phyloP scores from a whole-genome alignment of 2,797 vertebrate species.

The Muscicapa striata region DNA sequence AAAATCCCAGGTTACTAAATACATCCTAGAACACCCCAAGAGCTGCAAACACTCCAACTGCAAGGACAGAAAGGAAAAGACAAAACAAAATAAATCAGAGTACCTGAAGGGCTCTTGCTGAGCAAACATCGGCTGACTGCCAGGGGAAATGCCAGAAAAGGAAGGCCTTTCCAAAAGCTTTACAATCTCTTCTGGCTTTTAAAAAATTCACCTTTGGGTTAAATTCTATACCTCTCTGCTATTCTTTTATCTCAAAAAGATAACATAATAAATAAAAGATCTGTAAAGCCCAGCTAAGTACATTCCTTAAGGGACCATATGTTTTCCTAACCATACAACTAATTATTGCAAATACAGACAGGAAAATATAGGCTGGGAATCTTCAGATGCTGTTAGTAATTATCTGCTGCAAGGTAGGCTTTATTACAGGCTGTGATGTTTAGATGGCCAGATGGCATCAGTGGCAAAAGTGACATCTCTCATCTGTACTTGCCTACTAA shows the following conservation, averaged over 20 bases:
- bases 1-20: background rate
- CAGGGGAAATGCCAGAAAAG: background rate
- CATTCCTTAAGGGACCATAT: background rate
- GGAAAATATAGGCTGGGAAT: background rate
- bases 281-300: background rate
- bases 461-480: background rate
- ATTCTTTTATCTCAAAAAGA: background rate
- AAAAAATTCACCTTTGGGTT: background rate
- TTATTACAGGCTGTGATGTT: background rate
- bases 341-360: background rate
- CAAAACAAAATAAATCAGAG: background rate
- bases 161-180: background rate
- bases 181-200: background rate
- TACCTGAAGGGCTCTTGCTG: background rate
- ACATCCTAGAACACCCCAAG: background rate
- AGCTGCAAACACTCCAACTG: background rate
- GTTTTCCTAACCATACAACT: background rate
- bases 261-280: background rate
- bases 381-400: background rate
- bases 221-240: background rate
- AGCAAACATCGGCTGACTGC: background rate
- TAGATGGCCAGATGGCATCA: background rate
- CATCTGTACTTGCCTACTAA: background rate
- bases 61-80: background rate
- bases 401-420: background rate